These are phyloP conservation scores for Pseudanteris insignis DNA, from an alignment of 2,888 invertebrate species.

Conservation along the genomic window DNA sequence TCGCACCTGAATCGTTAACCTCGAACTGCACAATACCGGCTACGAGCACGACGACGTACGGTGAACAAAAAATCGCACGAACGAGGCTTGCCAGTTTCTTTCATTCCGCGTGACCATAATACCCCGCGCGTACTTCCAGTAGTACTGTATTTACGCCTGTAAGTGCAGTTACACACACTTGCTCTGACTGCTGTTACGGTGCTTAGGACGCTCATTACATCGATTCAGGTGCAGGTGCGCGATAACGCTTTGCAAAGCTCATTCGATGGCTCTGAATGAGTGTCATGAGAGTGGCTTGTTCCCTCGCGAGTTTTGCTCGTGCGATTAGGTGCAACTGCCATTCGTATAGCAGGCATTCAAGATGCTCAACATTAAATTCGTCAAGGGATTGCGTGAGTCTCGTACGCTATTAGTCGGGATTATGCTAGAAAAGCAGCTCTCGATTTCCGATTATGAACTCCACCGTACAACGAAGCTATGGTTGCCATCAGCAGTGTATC, in stretches of 20 bases:
- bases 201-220: slow-evolving; percentile 48
- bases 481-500: too few relatives aligned
- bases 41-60: slow-evolving; percentile 3
- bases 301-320: slow-evolving; percentile 35
- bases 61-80: slow-evolving; percentile 17
- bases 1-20: slow-evolving; percentile 46
- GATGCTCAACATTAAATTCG: slow-evolving; percentile 28
- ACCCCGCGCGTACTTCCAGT: slow-evolving; percentile 39
- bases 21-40: slow-evolving; percentile 51
- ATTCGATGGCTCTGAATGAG: slow-evolving; percentile 40
- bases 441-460: slow-evolving; percentile 15
- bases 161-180: slow-evolving; percentile 46
- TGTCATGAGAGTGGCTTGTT: slow-evolving; percentile 38
- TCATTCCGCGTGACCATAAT: slow-evolving; percentile 44
- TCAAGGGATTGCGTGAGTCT: slow-evolving; percentile 26
- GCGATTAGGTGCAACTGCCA: slow-evolving; percentile 25
- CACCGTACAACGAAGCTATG: too few relatives aligned
- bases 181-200: slow-evolving; percentile 42
- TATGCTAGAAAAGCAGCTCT: slow-evolving; percentile 1
- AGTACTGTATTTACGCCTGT: slow-evolving; percentile 39
- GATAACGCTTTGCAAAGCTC: slow-evolving; percentile 23
- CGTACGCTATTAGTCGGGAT: slow-evolving; percentile 21
- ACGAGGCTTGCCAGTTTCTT: slow-evolving; percentile 43
- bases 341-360: slow-evolving; percentile 31
- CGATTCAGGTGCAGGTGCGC: slow-evolving; percentile 48